phyloP scores from a whole-genome alignment of 2,113 vertebrate species.

The Scomber scombrus region DNA sequence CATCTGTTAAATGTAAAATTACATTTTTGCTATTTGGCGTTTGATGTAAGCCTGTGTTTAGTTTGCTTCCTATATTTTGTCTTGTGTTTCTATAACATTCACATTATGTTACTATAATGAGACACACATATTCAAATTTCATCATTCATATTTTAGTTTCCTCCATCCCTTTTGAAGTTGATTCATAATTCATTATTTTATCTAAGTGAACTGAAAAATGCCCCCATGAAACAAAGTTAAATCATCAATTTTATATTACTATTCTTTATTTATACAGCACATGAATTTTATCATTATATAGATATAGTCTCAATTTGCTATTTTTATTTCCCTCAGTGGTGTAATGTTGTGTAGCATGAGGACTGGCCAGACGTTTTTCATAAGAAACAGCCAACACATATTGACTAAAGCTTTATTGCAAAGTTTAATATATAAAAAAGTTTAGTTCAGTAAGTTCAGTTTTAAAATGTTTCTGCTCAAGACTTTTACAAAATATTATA shows the following conservation, averaged over 20 bases:
- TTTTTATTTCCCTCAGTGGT: background rate
- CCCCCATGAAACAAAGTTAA: background rate
- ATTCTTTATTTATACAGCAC: background rate
- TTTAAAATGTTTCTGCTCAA: background rate
- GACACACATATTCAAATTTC: background rate
- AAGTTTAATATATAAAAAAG: background rate
- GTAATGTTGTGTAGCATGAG: background rate
- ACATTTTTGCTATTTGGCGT: background rate
- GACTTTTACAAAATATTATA: background rate
- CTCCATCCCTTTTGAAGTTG: background rate
- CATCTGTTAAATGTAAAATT: background rate
- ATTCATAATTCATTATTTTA: background rate
- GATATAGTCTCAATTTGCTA: background rate
- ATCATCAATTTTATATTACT: background rate
- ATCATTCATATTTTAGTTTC: background rate
- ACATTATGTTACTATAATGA: too few relatives aligned
- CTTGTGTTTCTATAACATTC: too few relatives aligned
- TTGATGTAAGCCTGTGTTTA: background rate
- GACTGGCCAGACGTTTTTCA: background rate
- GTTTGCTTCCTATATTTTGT: too few relatives aligned
- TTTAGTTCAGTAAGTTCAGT: background rate
- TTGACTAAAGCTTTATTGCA: conserved; percentile 10
- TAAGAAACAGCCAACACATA: background rate
- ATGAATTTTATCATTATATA: background rate
- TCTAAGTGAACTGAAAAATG: background rate